Base-by-base conservation (phyloP, 2,888 invertebrate genomes). In the Agrotis ipsilon region DNA sequence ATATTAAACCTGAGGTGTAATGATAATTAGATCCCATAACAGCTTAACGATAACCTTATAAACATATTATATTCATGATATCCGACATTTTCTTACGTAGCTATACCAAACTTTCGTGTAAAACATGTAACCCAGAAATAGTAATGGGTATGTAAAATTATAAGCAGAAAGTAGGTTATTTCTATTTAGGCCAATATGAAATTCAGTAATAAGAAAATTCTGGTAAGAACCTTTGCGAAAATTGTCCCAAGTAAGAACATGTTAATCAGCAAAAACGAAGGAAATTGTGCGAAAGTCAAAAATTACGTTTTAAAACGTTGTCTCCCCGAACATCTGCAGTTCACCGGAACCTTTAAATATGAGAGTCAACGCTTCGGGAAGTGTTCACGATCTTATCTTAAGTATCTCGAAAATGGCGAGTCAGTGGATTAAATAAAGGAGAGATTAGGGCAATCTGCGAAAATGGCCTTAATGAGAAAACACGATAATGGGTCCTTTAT, bases 341-440 rank as follows among this genome's bases (percentile, higher is more conserved):
- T 70, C 13, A 1, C 27, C 27, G n/a, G 51, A 67, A 68, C 72
- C 64, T 68, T 74, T 59, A 82, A 81, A 72, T 82, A 77, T 80
- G 62, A 67, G 66, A 80, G 62, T 61, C 60, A 67, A 77, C 64
- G 69, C 54, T 63, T 68, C 24, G 62, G 58, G 52, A 67, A 68
- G 32, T 72, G 72, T 75, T 70, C 69, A 11, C 58, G 74, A 83
- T 83, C n/a, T 77, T 77, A 82, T 83, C 80, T 82, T 55, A 83
- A 82, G 74, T 83, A 70, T 74, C 68, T 59, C 48, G 63, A 68
- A 78, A 83, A 80, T 64, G 81, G 71, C 32, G 68, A 80, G 62
- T 69, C 43, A 45, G 61, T 59, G 73, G 77, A 82, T 82, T 82
- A 72, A 77, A 77, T 82, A 83, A 77, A 73, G 70, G 62, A 73